A percentile compares a stretch with the other conserved stretches of the same genome.
Conservation (phyloP, 2,113 vertebrate genomes). For the Piliocolobus tephrosceles region DNA sequence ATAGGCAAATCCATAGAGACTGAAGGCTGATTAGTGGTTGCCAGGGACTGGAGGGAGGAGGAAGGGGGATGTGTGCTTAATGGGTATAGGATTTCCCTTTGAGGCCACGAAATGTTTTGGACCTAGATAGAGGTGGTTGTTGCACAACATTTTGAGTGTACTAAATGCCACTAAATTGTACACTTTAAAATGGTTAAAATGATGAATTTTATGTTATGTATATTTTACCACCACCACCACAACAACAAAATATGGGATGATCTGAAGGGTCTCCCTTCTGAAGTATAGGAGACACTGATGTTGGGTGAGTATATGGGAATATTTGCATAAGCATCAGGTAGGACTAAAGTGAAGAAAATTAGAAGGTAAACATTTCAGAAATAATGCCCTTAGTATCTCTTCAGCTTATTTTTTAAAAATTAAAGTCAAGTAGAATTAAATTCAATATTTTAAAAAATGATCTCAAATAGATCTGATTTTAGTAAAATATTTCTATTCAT, state of each 20-base stretch:
- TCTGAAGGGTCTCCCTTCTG: background rate
- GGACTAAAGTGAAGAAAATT: background rate
- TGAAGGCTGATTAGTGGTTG: background rate
- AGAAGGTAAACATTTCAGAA: background rate
- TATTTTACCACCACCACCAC: background rate
- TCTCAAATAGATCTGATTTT: background rate
- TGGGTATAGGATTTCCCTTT: background rate
- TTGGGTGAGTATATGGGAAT: background rate
- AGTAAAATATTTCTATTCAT: background rate
- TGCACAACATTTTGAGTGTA: background rate
- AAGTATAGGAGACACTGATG: background rate
- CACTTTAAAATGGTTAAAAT: background rate
- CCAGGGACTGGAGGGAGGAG: background rate
- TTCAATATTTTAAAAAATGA: background rate
- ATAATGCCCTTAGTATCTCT: background rate
- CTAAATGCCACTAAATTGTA: background rate
- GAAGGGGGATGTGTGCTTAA: background rate
- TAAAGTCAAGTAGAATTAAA: conserved; percentile 17
- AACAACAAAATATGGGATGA: background rate
- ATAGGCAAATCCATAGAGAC: background rate
- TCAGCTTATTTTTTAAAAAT: background rate
- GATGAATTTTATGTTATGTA: background rate
- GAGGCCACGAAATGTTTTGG: background rate
- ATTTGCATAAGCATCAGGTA: background rate
- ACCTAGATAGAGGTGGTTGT: background rate